A percentile compares a stretch with the other conserved stretches of the same genome.
Conservation (phyloP, 1,140 invertebrate genomes). For the Papilio machaon region DNA sequence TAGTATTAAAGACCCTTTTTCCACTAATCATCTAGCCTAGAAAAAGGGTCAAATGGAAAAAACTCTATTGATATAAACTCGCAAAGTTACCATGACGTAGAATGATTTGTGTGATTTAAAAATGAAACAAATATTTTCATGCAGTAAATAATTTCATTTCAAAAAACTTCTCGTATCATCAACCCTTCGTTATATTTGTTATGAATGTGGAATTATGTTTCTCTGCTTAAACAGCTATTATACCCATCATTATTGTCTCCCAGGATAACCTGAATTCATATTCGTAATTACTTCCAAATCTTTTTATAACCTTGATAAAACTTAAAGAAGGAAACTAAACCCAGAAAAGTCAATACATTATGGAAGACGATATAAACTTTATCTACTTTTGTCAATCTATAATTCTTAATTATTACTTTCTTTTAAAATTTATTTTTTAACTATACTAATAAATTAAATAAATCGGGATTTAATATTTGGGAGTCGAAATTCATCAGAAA, state of each 20-base stretch:
- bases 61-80: neutral
- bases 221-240: conserved; percentile 77
- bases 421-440: conserved; percentile 19
- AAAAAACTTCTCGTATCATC: conserved; percentile 76
- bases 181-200: conserved; percentile 69
- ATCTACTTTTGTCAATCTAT: conserved; percentile 53
- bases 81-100: neutral
- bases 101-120: neutral
- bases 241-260: conserved; percentile 79
- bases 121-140: conserved; percentile 9
- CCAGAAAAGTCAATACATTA: conserved; percentile 68
- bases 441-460: conserved; percentile 18
- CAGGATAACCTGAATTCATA: conserved; percentile 72
- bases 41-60: too few species aligned
- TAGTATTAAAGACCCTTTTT: neutral
- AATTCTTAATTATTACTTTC: conserved; percentile 34
- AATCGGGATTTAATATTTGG: conserved; percentile 30
- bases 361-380: conserved; percentile 78
- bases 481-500: conserved; percentile 33
- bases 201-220: conserved; percentile 75
- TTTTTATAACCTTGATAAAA: conserved; percentile 43
- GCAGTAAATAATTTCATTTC: conserved; percentile 79
- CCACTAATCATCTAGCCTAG: neutral
- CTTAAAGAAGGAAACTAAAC: conserved; percentile 61
- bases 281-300: conserved; percentile 47